Evolutionary conservation across 2,113 vertebrate species (phyloP).

Genomic region (Fulmarus glacialis): DNA sequence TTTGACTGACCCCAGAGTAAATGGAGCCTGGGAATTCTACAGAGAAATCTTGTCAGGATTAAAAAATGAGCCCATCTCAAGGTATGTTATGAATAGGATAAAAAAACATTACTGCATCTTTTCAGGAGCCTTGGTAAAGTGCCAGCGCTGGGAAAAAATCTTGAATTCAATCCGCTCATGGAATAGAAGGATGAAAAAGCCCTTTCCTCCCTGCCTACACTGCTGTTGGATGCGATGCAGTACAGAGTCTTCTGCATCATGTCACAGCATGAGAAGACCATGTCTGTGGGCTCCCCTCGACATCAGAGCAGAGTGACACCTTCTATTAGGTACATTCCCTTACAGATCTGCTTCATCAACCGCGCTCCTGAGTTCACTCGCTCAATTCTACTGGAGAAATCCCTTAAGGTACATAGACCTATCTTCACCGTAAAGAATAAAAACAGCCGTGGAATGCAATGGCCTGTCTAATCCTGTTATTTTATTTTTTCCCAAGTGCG

Average conservation of each 20-base stretch:
- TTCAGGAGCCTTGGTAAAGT: not conserved
- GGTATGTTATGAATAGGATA: not conserved
- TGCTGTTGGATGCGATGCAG: not conserved
- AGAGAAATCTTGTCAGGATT: not conserved
- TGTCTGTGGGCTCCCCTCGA: not conserved
- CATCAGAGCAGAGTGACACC: not conserved
- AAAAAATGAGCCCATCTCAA: not conserved
- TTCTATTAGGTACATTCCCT: not conserved
- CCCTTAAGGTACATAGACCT: not conserved
- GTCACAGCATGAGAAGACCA: not conserved
- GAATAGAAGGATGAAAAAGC: not conserved
- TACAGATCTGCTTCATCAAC: not conserved
- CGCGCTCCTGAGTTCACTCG: not conserved
- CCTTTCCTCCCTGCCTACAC: not conserved
- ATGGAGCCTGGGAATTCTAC: not conserved
- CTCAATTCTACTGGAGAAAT: not conserved
- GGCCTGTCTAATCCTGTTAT: conserved; percentile 26
- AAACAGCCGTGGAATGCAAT: not conserved
- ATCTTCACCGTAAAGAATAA: not conserved
- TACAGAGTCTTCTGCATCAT: not conserved
- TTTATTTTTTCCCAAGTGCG: not conserved
- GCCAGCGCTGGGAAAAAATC: not conserved
- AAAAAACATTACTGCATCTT: not conserved
- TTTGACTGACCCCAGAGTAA: not conserved
- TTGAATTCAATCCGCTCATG: not conserved